Percentiles rank a stretch among this genome's conserved stretches.
Evolutionary conservation across 2,797 vertebrate species (phyloP).

Genomic region (Artibeus jamaicensis): DNA sequence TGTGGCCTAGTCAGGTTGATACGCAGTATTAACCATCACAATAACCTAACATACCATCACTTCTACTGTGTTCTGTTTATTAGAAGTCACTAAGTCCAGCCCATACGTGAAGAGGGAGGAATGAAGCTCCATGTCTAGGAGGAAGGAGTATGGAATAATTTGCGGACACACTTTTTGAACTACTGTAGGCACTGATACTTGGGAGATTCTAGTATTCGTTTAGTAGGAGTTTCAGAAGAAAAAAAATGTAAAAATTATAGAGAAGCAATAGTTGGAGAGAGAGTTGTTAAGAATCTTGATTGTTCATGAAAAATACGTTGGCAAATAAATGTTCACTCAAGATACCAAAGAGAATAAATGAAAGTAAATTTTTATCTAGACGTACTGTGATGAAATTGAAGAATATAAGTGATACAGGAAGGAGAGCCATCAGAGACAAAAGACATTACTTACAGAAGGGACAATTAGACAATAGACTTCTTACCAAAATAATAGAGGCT

Average conservation of each 20-base stretch:
- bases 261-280: neutral
- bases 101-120: neutral
- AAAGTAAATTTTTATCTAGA: constrained; percentile 16
- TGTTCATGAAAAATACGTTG: neutral
- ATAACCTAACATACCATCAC: neutral
- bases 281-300: constrained; percentile 9
- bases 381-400: neutral
- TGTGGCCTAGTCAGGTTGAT: neutral
- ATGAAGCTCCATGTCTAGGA: neutral
- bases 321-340: neutral
- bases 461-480: neutral
- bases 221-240: neutral
- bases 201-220: neutral
- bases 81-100: neutral
- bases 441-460: neutral
- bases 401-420: neutral
- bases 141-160: neutral
- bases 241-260: neutral
- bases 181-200: neutral
- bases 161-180: neutral
- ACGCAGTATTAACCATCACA: neutral
- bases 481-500: neutral
- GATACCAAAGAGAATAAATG: neutral
- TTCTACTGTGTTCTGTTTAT: neutral
- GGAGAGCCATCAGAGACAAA: neutral